phyloP scores from a whole-genome alignment of 2,888 invertebrate genomes.

The Microdon myrmicae region DNA sequence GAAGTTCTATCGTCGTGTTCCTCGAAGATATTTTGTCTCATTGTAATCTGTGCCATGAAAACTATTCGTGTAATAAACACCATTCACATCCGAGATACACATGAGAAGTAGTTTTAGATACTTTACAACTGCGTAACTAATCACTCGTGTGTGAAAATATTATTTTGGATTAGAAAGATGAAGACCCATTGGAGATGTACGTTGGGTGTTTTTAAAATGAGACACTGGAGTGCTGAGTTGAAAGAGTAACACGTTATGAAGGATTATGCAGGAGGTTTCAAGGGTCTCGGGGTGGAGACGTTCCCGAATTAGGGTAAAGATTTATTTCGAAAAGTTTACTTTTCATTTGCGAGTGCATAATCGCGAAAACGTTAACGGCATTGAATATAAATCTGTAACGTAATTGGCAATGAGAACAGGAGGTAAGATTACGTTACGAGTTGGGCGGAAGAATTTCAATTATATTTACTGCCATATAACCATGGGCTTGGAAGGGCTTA shows the following conservation, averaged over 20 bases:
- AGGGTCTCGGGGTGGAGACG: too few relatives aligned
- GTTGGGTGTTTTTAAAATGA: too few relatives aligned
- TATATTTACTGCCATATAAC: too few relatives aligned
- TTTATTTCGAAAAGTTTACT: slow-evolving; percentile 48
- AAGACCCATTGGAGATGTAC: too few relatives aligned
- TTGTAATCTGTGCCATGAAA: slow-evolving; percentile 32
- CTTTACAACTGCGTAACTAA: slow-evolving; percentile 39
- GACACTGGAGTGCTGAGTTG: too few relatives aligned
- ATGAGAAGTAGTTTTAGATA: slow-evolving; percentile 14
- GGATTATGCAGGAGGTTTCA: neutral
- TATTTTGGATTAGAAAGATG: slow-evolving; percentile 42
- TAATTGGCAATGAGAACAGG: too few relatives aligned
- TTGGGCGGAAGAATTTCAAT: too few relatives aligned
- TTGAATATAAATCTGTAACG: too few relatives aligned
- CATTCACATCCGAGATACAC: slow-evolving; percentile 27
- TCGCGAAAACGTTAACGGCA: slow-evolving; percentile 15
- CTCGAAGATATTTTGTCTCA: slow-evolving; percentile 38
- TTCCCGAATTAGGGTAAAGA: too few relatives aligned
- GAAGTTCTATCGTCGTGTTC: slow-evolving; percentile 34
- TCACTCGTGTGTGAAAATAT: slow-evolving; percentile 52
- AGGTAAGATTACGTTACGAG: too few relatives aligned
- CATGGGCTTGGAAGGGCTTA: too few relatives aligned
- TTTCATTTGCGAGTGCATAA: slow-evolving; percentile 37
- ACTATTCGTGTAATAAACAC: slow-evolving; percentile 46
- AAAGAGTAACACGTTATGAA: neutral